Evolutionary conservation across 2,888 invertebrate species (phyloP).

Genomic region (Drosophila planitibia): DNA sequence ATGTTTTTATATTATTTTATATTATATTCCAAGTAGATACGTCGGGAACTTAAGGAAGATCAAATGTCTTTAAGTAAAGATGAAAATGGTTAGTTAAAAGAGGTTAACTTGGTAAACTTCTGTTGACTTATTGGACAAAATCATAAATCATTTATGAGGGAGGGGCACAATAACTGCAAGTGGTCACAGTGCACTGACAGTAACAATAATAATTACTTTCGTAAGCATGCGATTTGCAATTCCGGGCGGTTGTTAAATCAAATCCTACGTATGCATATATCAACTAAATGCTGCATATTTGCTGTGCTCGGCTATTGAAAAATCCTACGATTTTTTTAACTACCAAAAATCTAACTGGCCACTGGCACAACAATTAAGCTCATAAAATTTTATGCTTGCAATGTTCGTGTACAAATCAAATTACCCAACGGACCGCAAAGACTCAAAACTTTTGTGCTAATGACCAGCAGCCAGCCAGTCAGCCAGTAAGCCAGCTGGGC

Average conservation of each 20-base stretch:
- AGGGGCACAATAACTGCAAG: neutral
- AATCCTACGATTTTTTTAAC: neutral
- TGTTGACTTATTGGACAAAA: neutral
- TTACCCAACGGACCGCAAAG: constrained; percentile 49
- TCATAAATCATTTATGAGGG: neutral
- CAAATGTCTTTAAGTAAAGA: neutral
- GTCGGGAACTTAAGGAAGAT: constrained; percentile 1
- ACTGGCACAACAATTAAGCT: constrained; percentile 38
- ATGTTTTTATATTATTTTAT: neutral
- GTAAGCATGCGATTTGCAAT: neutral
- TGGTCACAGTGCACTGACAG: neutral
- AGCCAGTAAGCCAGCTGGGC: constrained; percentile 35
- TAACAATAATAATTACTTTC: neutral
- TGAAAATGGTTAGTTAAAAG: neutral
- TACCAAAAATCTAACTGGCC: constrained; percentile 1
- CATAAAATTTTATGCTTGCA: constrained; percentile 44
- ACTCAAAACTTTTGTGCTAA: constrained; percentile 38
- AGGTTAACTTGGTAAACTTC: neutral
- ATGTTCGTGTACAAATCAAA: constrained; percentile 64
- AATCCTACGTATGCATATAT: neutral
- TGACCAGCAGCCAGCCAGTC: constrained; percentile 49
- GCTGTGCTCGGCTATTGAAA: neutral
- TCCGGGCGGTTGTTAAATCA: neutral
- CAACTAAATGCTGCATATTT: neutral
- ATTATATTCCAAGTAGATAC: neutral